Conservation (phyloP, 1,140 invertebrate genomes). For the Schlechtendalia chinensis region DNA sequence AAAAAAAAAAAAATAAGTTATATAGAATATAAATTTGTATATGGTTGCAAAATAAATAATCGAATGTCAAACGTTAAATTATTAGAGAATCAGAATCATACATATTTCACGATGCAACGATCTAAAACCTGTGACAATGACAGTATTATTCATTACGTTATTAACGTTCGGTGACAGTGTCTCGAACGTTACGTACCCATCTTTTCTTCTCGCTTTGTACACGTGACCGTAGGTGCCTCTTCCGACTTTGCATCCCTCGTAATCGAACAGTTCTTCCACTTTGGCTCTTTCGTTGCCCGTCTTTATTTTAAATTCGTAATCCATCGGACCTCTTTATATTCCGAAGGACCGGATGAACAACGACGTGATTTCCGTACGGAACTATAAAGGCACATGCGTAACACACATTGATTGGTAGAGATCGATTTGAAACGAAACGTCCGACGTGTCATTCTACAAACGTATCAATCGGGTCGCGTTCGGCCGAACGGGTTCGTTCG, state of each 20-base stretch:
- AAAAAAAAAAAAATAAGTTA: too few species aligned
- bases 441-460: too few species aligned
- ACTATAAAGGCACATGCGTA: background rate
- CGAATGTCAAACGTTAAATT: too few species aligned
- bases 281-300: constrained; percentile 90
- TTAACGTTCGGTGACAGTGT: too few species aligned
- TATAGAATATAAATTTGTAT: too few species aligned
- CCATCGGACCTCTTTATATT: constrained; percentile 65
- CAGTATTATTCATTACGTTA: too few species aligned
- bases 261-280: constrained; percentile 98
- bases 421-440: background rate
- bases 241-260: constrained; percentile 98
- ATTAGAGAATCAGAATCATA: too few species aligned
- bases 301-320: constrained; percentile 97
- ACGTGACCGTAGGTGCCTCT: constrained; percentile 99
- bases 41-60: too few species aligned
- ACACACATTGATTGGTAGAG: background rate
- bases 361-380: background rate
- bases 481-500: too few species aligned
- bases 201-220: constrained; percentile 89
- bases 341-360: background rate
- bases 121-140: background rate
- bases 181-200: constrained; percentile 61
- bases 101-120: too few species aligned
- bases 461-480: too few species aligned